Conservation (phyloP, 2,888 invertebrate genomes). For the Plagodis dolabraria region DNA sequence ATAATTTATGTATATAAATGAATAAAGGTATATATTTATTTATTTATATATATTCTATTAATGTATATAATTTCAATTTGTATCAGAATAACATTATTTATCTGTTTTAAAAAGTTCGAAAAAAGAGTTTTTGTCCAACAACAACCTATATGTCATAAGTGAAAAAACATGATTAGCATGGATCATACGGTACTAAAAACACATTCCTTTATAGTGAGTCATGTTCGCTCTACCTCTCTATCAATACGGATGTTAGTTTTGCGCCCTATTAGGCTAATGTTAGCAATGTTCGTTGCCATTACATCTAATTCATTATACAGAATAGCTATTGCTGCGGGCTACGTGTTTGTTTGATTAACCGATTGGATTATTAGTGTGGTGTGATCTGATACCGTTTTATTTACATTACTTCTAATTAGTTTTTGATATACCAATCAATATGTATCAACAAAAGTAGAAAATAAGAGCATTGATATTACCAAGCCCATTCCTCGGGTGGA, state of each 20-base stretch:
- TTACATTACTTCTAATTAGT: not conserved
- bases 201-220: constrained; percentile 22
- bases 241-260: constrained; percentile 33
- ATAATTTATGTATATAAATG: too few relatives aligned
- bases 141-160: not conserved
- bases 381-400: too few relatives aligned
- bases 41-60: too few relatives aligned
- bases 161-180: not conserved
- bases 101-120: too few relatives aligned
- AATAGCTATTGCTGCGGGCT: constrained; percentile 18
- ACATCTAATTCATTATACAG: constrained; percentile 27
- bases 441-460: too few relatives aligned
- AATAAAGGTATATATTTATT: too few relatives aligned
- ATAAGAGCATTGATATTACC: too few relatives aligned
- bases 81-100: too few relatives aligned
- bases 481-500: too few relatives aligned
- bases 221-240: constrained; percentile 17
- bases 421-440: too few relatives aligned
- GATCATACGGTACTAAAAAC: constrained; percentile 7
- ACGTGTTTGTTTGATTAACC: constrained; percentile 15
- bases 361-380: constrained; percentile 11
- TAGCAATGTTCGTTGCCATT: constrained; percentile 3
- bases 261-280: constrained; percentile 33
- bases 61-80: too few relatives aligned
- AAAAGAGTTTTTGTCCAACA: too few relatives aligned